Percentiles rank a stretch among this genome's conserved stretches.
These are phyloP conservation scores for Stichodactyla mertensii DNA, from an alignment of 64 coral and sea anemone species.

Conservation along the genomic window DNA sequence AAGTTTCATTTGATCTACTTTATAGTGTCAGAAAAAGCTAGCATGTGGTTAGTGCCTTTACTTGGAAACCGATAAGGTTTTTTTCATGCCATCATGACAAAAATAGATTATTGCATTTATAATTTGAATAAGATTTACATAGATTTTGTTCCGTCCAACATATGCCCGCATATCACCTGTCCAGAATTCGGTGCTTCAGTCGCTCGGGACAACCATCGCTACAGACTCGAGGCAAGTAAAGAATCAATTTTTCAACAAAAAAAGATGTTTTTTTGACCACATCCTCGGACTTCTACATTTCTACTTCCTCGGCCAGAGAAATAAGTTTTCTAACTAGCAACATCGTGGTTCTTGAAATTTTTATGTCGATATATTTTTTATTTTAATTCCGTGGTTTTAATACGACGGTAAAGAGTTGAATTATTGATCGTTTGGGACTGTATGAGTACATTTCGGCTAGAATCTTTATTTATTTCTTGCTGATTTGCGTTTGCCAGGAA, in stretches of 20 bases:
- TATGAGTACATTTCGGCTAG: neutral
- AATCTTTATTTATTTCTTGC: neutral
- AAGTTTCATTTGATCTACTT: neutral
- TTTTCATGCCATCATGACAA: neutral
- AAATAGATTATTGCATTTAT: slow-evolving; percentile 7
- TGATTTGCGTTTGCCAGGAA: neutral
- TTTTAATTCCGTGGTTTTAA: slow-evolving; percentile 5
- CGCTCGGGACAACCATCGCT: slow-evolving; percentile 21
- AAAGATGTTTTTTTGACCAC: neutral
- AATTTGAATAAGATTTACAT: slow-evolving; percentile 11
- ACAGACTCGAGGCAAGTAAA: neutral
- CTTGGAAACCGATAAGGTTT: neutral
- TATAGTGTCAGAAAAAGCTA: neutral
- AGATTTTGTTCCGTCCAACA: slow-evolving; percentile 7
- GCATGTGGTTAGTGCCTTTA: neutral
- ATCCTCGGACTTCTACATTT: neutral
- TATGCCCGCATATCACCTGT: neutral
- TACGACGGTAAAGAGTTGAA: slow-evolving; percentile 1
- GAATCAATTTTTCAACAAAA: neutral
- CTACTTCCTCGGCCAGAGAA: neutral
- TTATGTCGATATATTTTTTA: slow-evolving; percentile 1
- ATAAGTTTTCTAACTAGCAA: neutral
- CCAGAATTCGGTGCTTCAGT: neutral
- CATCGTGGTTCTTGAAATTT: neutral
- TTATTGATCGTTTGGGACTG: slow-evolving; percentile 23